Evolutionary conservation across 2,113 vertebrate species (phyloP).

Genomic region (Cyanoramphus novaezelandiae): DNA sequence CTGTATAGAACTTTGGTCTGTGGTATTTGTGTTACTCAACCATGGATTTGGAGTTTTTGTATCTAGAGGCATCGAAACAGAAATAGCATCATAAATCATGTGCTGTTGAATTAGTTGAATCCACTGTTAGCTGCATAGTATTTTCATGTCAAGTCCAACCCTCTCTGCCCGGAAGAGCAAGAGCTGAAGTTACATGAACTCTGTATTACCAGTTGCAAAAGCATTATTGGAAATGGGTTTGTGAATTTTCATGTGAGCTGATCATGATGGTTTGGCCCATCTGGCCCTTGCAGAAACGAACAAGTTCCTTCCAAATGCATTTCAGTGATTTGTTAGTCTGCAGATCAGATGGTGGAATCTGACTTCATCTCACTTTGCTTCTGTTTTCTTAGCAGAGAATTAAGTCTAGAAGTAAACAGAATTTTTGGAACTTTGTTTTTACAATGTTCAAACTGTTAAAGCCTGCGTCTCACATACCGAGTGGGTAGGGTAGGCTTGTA

Average conservation of each 20-base stretch:
- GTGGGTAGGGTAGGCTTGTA: not conserved
- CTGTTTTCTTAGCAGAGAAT: not conserved
- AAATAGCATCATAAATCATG: not conserved
- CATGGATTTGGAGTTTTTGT: not conserved
- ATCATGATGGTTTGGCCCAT: not conserved
- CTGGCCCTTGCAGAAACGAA: not conserved
- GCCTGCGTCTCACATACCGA: not conserved
- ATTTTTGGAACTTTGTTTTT: not conserved
- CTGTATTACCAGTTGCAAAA: not conserved
- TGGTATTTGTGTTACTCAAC: not conserved
- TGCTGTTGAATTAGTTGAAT: not conserved
- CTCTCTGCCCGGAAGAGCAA: not conserved
- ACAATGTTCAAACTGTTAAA: not conserved
- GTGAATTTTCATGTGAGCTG: not conserved
- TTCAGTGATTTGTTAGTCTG: not conserved
- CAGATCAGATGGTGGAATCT: not conserved
- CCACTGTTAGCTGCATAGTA: not conserved
- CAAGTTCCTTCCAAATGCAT: not conserved
- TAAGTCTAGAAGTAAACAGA: not conserved
- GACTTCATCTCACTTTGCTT: not conserved
- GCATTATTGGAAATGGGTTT: too few species aligned
- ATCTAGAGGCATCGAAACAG: not conserved
- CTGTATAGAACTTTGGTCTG: not conserved
- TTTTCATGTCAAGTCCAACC: not conserved
- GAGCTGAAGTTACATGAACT: rapidly evolving